Evolutionary conservation across 2,797 vertebrate genomes (phyloP).

Genomic region (Crypturellus tataupa): DNA sequence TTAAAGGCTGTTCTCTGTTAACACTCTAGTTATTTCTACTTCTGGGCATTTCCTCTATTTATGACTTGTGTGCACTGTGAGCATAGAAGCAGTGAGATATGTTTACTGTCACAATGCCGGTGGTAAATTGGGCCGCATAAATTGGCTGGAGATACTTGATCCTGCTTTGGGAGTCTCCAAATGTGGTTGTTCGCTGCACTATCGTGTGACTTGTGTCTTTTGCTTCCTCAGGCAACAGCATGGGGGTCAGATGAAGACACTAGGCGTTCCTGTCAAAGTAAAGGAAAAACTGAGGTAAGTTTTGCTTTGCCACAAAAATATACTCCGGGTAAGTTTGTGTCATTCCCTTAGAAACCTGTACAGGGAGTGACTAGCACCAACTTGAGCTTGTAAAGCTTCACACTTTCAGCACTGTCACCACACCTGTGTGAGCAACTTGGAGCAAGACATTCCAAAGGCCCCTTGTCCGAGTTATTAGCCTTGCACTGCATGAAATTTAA

Average conservation of each 20-base stretch:
- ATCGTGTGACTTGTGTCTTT: conserved; percentile 63
- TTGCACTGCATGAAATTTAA: conserved; percentile 31
- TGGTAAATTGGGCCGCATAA: conserved; percentile 43
- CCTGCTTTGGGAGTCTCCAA: conserved; percentile 17
- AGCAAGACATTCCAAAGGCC: conserved; percentile 16
- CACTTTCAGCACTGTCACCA: not conserved
- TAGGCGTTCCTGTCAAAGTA: conserved; percentile 97
- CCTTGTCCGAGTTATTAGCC: conserved; percentile 12
- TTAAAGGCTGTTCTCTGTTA: conserved; percentile 73
- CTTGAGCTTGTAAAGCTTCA: conserved; percentile 3
- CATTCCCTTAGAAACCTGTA: conserved; percentile 1
- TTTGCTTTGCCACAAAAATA: conserved; percentile 13
- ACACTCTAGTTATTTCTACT: conserved; percentile 69
- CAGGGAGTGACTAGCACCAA: conserved; percentile 5
- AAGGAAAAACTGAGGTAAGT: conserved; percentile 96
- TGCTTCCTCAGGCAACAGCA: conserved; percentile 91
- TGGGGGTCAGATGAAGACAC: conserved; percentile 97
- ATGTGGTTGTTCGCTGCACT: conserved; percentile 25
- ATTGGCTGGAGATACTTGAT: conserved; percentile 25
- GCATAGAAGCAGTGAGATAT: conserved; percentile 77
- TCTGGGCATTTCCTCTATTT: conserved; percentile 72
- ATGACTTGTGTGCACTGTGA: conserved; percentile 84
- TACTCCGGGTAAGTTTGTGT: conserved; percentile 32
- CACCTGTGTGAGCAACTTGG: not conserved
- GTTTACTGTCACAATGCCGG: conserved; percentile 70